Evolutionary conservation across 2,888 invertebrate genomes (phyloP), one percentile per base, ranked within the genome.

Genomic region (Frankliniella fusca): DNA sequence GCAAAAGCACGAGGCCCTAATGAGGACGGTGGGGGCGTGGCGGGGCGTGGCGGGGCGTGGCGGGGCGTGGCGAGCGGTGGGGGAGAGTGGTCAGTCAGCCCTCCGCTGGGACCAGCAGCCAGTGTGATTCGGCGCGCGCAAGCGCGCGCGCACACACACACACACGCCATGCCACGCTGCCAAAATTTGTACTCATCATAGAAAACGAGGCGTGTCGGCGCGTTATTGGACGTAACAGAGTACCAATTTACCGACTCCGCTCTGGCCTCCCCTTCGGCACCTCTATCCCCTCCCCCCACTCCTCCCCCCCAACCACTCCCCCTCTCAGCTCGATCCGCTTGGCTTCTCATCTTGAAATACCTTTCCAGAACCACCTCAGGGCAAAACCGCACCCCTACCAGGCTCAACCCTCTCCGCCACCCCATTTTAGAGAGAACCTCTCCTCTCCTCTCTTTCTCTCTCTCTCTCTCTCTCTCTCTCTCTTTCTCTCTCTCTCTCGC

Each of bases 371-470:
- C 11, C 70, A 27, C 70, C 70, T 76, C 27, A 27, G 70, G 70
- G 70, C 70, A 27, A 76, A 27, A 76, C 70, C 70, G 70, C 70
- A 76, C 70, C 70, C 70, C 70, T 76, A 76, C 70, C 70, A 12
- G 70, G 70, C 27, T 8, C 70, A 8, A 27, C 23, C 65, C 65
- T 18, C 65, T n/a, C 65, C 54, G 11, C 54, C 15, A 38, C 38
- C 38, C 38, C 38, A 38, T 38, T 38, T 38, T 38, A 38, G 38
- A 38, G 38, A 38, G 38, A 38, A 38, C 38, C 38, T 5, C 38
- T 9, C 54, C 18, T 9, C 8, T 9, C 8, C 54, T 18, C 54
- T 54, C 54, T 18, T 9, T 54, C 54, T 18, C 54, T 54, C 54
- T 1, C 54, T 54, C 54, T 18, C 54, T 54, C 54, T 18, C 54